Percentiles rank a stretch among this genome's conserved stretches.
Conservation (phyloP, 2,797 vertebrate species). For the Thunnus albacares region DNA sequence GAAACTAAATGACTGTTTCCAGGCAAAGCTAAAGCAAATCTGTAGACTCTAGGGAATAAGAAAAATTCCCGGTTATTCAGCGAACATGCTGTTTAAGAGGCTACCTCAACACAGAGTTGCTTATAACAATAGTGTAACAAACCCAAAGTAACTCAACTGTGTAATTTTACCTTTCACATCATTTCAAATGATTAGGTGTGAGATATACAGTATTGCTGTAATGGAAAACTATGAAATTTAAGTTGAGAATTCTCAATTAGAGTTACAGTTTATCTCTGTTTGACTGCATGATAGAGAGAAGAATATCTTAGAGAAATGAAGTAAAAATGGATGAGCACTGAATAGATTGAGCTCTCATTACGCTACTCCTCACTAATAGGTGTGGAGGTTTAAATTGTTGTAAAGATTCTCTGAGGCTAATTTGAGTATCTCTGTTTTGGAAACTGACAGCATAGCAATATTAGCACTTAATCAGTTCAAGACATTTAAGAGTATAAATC, state of each 20-base stretch:
- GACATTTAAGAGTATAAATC: slow-evolving; percentile 20
- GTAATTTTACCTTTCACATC: background rate
- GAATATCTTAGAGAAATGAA: background rate
- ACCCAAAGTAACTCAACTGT: background rate
- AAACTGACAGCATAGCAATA: slow-evolving; percentile 6
- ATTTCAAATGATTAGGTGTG: background rate
- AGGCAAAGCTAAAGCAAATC: no score
- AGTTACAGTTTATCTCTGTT: background rate
- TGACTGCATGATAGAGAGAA: background rate
- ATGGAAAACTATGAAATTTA: background rate
- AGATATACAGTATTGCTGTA: background rate
- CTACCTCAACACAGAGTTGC: background rate
- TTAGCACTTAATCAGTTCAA: slow-evolving; percentile 40
- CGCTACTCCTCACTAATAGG: background rate
- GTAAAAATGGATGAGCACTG: background rate
- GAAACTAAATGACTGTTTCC: background rate
- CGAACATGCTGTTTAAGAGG: background rate
- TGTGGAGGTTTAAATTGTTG: background rate
- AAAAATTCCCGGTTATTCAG: no score
- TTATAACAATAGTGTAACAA: background rate
- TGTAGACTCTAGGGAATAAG: no score
- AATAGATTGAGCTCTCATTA: background rate
- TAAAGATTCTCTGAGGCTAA: background rate
- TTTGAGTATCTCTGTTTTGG: slow-evolving; percentile 9
- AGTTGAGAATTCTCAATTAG: background rate